Percentiles rank a stretch among this genome's conserved stretches.
These are phyloP conservation scores for Apis cerana DNA, from an alignment of 1,140 invertebrate genomes.

Conservation along the genomic window DNA sequence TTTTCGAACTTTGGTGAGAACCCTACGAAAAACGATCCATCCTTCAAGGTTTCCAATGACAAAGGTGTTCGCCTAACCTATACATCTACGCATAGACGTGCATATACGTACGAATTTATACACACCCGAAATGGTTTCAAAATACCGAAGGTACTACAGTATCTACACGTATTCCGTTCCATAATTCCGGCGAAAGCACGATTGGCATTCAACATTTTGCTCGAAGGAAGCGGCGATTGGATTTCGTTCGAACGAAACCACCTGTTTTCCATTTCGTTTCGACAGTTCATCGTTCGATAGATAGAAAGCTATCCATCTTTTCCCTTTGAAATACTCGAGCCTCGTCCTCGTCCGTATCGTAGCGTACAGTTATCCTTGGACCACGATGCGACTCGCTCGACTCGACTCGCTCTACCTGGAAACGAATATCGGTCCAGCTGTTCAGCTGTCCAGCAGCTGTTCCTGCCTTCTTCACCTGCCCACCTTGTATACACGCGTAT, in stretches of 20 bases:
- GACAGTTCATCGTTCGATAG: too few relatives aligned
- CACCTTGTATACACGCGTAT: constrained; percentile 17
- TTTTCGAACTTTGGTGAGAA: constrained; percentile 70
- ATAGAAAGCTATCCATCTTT: too few relatives aligned
- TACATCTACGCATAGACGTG: constrained; percentile 13
- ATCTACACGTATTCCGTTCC: background rate
- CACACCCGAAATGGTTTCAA: constrained; percentile 23
- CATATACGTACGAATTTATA: constrained; percentile 1
- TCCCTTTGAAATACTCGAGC: too few relatives aligned
- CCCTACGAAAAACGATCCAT: constrained; percentile 71
- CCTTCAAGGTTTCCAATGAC: constrained; percentile 30
- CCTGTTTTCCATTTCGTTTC: too few relatives aligned
- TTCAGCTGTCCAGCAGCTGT: constrained; percentile 67
- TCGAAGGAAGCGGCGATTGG: too few relatives aligned
- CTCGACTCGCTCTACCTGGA: constrained; percentile 18
- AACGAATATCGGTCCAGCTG: constrained; percentile 70
- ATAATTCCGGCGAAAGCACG: too few relatives aligned
- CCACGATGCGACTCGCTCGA: constrained; percentile 8
- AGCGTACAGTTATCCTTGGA: background rate
- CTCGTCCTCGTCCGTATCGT: too few relatives aligned
- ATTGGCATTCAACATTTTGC: too few relatives aligned
- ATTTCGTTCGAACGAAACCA: too few relatives aligned
- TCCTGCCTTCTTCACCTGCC: constrained; percentile 2
- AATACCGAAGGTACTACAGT: background rate
- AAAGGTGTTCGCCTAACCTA: too few relatives aligned